A percentile compares a stretch with the other conserved stretches of the same genome.
These are phyloP conservation scores for Macrosoma leucophasiata DNA, from an alignment of 2,888 invertebrate species.

Conservation along the genomic window DNA sequence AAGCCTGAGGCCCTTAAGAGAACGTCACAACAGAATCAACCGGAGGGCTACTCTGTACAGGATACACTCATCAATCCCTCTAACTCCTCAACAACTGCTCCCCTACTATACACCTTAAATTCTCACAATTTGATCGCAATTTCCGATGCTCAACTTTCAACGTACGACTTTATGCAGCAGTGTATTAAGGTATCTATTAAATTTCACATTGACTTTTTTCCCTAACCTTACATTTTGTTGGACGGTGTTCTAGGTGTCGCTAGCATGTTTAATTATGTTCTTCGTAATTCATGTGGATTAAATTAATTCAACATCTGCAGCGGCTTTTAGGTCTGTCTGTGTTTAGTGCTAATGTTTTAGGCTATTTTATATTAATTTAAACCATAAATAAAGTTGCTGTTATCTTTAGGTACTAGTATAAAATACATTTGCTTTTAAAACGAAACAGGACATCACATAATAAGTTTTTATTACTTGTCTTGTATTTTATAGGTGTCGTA, in stretches of 20 bases:
- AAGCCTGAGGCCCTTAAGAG: constrained; percentile 29
- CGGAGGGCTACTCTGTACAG: constrained; percentile 25
- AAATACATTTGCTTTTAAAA: no score
- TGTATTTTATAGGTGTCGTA: no score
- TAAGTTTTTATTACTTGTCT: no score
- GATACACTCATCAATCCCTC: constrained; percentile 11
- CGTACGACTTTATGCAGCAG: not conserved
- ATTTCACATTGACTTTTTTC: constrained; percentile 31
- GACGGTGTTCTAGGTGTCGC: constrained; percentile 24
- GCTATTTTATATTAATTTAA: no score
- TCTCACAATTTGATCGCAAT: not conserved
- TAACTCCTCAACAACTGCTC: not conserved
- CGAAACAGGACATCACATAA: no score
- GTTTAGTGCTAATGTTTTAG: no score
- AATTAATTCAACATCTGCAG: no score
- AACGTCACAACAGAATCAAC: constrained; percentile 24
- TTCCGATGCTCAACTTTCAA: not conserved
- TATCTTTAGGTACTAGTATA: no score
- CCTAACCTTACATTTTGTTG: constrained; percentile 24
- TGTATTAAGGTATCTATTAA: constrained; percentile 20
- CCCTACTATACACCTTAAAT: not conserved
- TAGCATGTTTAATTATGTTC: constrained; percentile 23
- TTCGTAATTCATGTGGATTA: no score
- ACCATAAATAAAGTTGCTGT: no score
- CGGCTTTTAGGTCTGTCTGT: no score